Evolutionary conservation across 2,797 vertebrate species (phyloP).

Genomic region (Ctenopoma kingsleyae): DNA sequence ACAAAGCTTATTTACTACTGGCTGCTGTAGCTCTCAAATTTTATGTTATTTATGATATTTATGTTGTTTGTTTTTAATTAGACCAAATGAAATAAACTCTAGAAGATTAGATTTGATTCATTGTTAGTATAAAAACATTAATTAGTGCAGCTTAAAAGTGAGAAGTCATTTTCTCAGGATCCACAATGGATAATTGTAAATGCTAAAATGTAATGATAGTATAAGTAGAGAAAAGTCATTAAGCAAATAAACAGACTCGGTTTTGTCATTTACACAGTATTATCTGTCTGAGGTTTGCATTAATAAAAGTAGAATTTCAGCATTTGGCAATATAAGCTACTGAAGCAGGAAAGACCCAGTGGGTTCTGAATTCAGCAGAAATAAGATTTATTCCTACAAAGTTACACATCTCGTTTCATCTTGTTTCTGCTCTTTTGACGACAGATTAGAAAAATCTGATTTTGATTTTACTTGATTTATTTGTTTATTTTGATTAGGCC

Average conservation of each 20-base stretch:
- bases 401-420: not conserved
- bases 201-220: not conserved
- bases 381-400: not conserved
- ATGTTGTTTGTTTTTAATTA: too few species aligned
- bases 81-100: too few species aligned
- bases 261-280: not conserved
- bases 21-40: not conserved
- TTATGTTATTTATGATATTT: too few species aligned
- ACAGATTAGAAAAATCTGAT: not conserved
- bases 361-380: not conserved
- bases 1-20: not conserved
- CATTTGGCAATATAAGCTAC: not conserved
- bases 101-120: too few species aligned
- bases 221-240: not conserved
- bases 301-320: not conserved
- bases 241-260: not conserved
- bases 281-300: not conserved
- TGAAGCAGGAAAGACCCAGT: not conserved
- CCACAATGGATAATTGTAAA: not conserved
- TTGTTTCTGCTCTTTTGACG: not conserved
- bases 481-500: conserved; percentile 1
- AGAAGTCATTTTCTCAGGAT: too few species aligned
- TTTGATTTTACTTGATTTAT: not conserved
- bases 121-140: too few species aligned
- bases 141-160: too few species aligned